Conservation (phyloP, 1,140 invertebrate genomes). For the Parapsyche elsis region DNA sequence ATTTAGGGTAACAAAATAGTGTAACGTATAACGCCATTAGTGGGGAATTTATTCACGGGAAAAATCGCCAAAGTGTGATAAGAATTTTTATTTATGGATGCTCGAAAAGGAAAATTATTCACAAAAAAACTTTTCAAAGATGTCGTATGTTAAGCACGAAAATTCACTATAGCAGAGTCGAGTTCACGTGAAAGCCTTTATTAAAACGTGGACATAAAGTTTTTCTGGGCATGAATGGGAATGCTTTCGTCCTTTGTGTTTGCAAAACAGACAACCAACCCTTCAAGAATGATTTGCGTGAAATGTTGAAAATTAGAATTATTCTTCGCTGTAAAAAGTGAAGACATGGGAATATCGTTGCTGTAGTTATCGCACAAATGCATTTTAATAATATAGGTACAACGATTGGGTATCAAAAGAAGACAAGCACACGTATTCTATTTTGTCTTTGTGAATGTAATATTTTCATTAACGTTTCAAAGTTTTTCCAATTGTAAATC, state of each 20-base stretch:
- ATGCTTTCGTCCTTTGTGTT: conserved; percentile 11
- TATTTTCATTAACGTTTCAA: too few relatives aligned
- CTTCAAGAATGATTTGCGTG: conserved; percentile 17
- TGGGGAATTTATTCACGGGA: not conserved
- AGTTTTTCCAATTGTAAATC: too few relatives aligned
- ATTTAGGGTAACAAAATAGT: too few relatives aligned
- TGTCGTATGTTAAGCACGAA: not conserved
- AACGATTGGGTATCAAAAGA: too few relatives aligned
- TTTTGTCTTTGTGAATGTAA: too few relatives aligned
- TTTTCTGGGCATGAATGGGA: conserved; percentile 34
- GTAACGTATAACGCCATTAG: not conserved
- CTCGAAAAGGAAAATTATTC: too few relatives aligned
- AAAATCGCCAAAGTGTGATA: too few relatives aligned
- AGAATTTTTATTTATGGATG: too few relatives aligned
- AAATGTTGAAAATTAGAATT: conserved; percentile 14
- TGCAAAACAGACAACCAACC: conserved; percentile 7
- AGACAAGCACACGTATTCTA: too few relatives aligned
- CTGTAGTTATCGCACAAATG: too few relatives aligned
- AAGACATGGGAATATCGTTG: too few relatives aligned
- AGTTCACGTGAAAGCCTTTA: conserved; percentile 36
- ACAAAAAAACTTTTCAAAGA: not conserved
- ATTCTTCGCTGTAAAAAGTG: not conserved
- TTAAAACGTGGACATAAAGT: conserved; percentile 20
- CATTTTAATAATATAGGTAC: too few relatives aligned
- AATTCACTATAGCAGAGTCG: not conserved